Evolutionary conservation across 2,888 invertebrate genomes (phyloP), one percentile per base, ranked within the genome.

Genomic region (Agrochola macilenta): DNA sequence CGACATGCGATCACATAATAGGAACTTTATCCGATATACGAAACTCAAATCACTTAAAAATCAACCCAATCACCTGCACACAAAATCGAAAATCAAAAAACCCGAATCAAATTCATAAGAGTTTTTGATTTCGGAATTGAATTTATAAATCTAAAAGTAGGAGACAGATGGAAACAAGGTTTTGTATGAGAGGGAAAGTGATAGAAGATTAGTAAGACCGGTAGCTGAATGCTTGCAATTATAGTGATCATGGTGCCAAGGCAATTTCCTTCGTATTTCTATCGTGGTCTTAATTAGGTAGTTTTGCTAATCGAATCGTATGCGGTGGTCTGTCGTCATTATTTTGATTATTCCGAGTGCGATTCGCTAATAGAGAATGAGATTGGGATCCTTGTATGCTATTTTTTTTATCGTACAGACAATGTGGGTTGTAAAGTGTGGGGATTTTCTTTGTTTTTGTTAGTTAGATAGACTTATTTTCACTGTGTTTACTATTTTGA

Each of bases 221-320:
- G 96, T 94, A 95, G 96, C 95, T 87, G 88, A 90, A 87, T 84
- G 89, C 78, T 83, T 86, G 92, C 95, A 95, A 96, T 96, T 96
- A 95, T 92, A 89, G 93, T 94, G 94, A 95, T 93, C 92, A 87
- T 87, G 90, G 93, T 91, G 92, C 89, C 87, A 90, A 90, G 84
- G 95, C 91, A 95, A 96, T 96, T 95, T 93, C 92, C 92, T 92
- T 89, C 91, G 92, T 91, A 92, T 94, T 94, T 93, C 94, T 93
- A 93, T 94, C 93, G 91, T 92, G 90, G 87, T 90, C 88, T 91
- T 95, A 96, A 96, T 96, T 96, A 95, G 94, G 93, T 93, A 93
- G 92, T 92, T 92, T 93, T 93, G 91, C 94, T 95, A 95, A 95
- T 95, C 95, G 95, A 95, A 95, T 93, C 92, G 91, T 92, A 90